Evolutionary conservation across 2,888 invertebrate genomes (phyloP), one percentile per base, ranked within the genome.

Genomic region (Pristionchus fissidentatus): DNA sequence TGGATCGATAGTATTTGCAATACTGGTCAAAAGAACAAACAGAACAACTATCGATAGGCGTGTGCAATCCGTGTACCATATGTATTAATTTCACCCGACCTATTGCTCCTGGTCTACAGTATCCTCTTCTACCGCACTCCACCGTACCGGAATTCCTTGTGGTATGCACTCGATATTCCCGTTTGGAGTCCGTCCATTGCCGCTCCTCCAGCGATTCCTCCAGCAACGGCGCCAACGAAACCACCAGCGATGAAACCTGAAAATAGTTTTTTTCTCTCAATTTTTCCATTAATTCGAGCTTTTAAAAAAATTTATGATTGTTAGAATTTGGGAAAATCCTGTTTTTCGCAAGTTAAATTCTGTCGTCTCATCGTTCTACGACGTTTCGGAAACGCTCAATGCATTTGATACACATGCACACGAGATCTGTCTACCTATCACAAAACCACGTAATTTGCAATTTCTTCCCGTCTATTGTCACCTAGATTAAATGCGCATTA

Each of bases 121-220:
- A n/a, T 55, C 55, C 55, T n/a, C n/a, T 13, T 15, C 19, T 10
- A 13, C 57, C 29, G 62, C 0, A 19, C 62, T 13, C 13, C 32
- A 32, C 0, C 1, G 32, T 57, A 62, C 80, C 80, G 41, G 62
- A 81, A 81, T 26, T 81, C 80, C 60, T 62, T 81, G 22, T 62
- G 60, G 22, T 62, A 81, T 0, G 83, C 83, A 10, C 49, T 60
- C 3, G 75, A 43, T 15, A 77, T 77, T 29, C 57, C 84, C 2
- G 84, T 84, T 29, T 73, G 73, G 2, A 77, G 15, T 75, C 77
- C 84, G 49, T 84, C 84, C 75, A 84, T 82, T 35, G 84, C 84
- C 3, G 82, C 82, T 62, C 84, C 84, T 49, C 84, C 84, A 8
- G 77, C 82, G 5, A 84, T 82, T 26, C 84, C 84, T 5, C 84